These are phyloP conservation scores for Lasiurus borealis DNA, from an alignment of 2,113 vertebrate species.

Conservation along the genomic window DNA sequence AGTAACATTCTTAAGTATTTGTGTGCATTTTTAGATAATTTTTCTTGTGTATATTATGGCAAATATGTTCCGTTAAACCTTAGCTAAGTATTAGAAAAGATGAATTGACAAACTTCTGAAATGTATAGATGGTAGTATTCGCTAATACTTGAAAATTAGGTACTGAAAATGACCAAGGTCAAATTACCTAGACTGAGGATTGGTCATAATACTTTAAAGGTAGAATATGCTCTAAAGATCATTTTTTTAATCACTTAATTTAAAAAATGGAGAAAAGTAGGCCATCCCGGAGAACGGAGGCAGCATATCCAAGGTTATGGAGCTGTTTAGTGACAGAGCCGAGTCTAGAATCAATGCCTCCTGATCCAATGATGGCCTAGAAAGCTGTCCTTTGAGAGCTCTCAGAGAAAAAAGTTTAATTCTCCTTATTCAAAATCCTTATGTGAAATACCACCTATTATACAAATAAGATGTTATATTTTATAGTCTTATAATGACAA, in stretches of 20 bases:
- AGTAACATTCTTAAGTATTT: background rate
- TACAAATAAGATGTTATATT: background rate
- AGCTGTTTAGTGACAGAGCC: background rate
- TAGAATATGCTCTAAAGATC: background rate
- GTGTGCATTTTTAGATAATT: background rate
- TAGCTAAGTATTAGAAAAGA: background rate
- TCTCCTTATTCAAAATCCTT: slow-evolving; percentile 22
- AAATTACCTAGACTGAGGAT: background rate
- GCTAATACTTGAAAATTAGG: background rate
- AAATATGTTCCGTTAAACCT: slow-evolving; percentile 16
- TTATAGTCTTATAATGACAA: background rate
- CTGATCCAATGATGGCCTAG: background rate
- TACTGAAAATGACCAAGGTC: slow-evolving; percentile 3
- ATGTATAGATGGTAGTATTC: background rate
- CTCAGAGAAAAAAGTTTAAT: background rate
- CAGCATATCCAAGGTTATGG: background rate
- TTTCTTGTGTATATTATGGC: background rate
- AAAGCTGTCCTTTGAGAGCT: slow-evolving; percentile 36
- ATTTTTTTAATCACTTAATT: slow-evolving; percentile 53
- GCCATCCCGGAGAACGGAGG: background rate
- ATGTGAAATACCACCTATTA: background rate
- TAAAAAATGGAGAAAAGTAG: background rate
- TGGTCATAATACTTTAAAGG: slow-evolving; percentile 22
- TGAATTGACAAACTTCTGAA: slow-evolving; percentile 29
- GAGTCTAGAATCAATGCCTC: background rate